Conservation (phyloP, 2,888 invertebrate species). For the Germaria angustata region DNA sequence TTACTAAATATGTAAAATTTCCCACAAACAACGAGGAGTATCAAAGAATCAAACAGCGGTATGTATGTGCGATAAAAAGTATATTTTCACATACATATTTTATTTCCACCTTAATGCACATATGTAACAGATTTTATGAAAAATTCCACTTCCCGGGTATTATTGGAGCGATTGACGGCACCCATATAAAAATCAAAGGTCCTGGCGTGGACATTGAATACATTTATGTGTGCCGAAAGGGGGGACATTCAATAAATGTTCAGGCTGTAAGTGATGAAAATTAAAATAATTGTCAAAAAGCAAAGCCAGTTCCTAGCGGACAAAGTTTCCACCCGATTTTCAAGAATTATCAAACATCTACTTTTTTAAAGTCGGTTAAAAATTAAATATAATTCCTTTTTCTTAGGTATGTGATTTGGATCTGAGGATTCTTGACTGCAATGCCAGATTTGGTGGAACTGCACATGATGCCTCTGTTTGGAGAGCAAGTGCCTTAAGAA, state of each 20-base stretch:
- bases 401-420: too few species aligned
- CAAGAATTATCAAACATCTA: too few species aligned
- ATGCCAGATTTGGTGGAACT: background rate
- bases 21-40: background rate
- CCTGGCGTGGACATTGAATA: constrained; percentile 13
- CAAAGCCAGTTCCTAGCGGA: too few species aligned
- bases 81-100: too few species aligned
- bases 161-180: too few species aligned
- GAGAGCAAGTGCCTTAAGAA: constrained; percentile 18
- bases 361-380: too few species aligned
- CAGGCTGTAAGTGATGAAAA: constrained; percentile 1
- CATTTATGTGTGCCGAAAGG: too few species aligned
- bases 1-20: constrained; percentile 6
- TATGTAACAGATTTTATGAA: background rate
- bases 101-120: background rate
- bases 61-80: background rate
- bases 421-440: constrained; percentile 15
- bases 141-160: too few species aligned
- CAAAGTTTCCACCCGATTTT: too few species aligned
- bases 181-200: too few species aligned
- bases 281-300: too few species aligned
- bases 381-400: background rate
- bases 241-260: constrained; percentile 25
- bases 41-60: background rate
- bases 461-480: constrained; percentile 4